These are phyloP conservation scores for Trichonephila clavata DNA, from an alignment of 1,140 invertebrate genomes.

Conservation along the genomic window DNA sequence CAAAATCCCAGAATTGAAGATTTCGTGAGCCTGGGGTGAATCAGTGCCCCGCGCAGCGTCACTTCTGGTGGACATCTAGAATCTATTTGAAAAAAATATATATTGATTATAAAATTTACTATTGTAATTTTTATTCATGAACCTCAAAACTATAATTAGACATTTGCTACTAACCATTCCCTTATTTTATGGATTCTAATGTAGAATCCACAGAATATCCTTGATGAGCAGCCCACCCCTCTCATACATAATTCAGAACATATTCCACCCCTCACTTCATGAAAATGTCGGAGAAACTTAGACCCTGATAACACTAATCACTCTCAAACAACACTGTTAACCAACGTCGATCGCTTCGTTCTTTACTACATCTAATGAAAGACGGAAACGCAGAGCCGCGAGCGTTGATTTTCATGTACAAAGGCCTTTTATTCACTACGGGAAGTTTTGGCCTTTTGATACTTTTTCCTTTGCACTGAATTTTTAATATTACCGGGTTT, in stretches of 20 bases:
- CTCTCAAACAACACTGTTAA: constrained; percentile 1
- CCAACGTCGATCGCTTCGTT: neutral
- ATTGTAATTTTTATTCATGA: too few relatives aligned
- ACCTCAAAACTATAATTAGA: too few relatives aligned
- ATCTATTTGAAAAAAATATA: too few relatives aligned
- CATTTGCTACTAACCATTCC: too few relatives aligned
- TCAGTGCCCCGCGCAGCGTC: too few relatives aligned
- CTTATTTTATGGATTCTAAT: too few relatives aligned
- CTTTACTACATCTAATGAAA: constrained; percentile 2
- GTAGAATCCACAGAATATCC: too few relatives aligned
- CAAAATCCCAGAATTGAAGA: too few relatives aligned
- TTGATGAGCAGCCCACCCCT: neutral
- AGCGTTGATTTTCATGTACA: constrained; percentile 25
- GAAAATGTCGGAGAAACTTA: neutral
- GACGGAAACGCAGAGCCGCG: neutral
- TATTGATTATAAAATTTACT: too few relatives aligned
- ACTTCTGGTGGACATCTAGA: too few relatives aligned
- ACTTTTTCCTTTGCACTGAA: neutral
- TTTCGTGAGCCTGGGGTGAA: too few relatives aligned
- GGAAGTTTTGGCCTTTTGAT: neutral
- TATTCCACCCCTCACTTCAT: neutral
- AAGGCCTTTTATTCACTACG: constrained; percentile 5
- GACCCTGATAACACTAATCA: constrained; percentile 42
- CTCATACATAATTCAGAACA: neutral
- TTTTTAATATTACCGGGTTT: neutral